Evolutionary conservation across 2,113 vertebrate species (phyloP).

Genomic region (Baryphthengus martii): DNA sequence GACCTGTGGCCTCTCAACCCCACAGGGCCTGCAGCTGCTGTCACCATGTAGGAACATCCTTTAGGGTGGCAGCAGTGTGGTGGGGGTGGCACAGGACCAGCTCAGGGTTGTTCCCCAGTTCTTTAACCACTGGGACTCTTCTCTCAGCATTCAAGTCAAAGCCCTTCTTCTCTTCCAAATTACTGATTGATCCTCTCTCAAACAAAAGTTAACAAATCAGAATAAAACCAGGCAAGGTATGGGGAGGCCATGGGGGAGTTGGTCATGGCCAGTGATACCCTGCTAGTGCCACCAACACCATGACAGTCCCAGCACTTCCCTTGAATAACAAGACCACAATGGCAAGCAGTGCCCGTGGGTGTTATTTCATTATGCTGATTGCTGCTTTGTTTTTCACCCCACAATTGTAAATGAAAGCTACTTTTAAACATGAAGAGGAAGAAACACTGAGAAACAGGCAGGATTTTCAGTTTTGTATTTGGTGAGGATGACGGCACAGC

Average conservation of each 20-base stretch:
- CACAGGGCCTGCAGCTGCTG: neutral
- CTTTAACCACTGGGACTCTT: neutral
- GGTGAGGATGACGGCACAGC: neutral
- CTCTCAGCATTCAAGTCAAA: neutral
- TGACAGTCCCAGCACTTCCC: neutral
- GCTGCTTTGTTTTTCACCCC: neutral
- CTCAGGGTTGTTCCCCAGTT: neutral
- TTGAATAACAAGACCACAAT: neutral
- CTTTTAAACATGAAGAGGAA: neutral
- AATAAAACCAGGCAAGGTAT: neutral
- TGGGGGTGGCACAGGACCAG: neutral
- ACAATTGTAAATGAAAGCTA: neutral
- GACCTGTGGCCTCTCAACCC: neutral
- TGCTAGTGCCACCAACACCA: neutral
- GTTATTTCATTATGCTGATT: neutral
- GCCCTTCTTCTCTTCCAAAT: neutral
- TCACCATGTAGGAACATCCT: neutral
- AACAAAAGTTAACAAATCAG: neutral
- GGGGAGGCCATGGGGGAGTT: rapidly evolving
- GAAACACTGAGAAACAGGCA: neutral
- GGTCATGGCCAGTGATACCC: neutral
- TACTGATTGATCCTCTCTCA: neutral
- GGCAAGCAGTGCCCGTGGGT: rapidly evolving
- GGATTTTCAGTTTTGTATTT: neutral
- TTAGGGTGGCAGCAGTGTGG: neutral